Evolutionary conservation across 2,797 vertebrate genomes (phyloP), one percentile per base, ranked within the genome.

Genomic region (Scarus forsteni): DNA sequence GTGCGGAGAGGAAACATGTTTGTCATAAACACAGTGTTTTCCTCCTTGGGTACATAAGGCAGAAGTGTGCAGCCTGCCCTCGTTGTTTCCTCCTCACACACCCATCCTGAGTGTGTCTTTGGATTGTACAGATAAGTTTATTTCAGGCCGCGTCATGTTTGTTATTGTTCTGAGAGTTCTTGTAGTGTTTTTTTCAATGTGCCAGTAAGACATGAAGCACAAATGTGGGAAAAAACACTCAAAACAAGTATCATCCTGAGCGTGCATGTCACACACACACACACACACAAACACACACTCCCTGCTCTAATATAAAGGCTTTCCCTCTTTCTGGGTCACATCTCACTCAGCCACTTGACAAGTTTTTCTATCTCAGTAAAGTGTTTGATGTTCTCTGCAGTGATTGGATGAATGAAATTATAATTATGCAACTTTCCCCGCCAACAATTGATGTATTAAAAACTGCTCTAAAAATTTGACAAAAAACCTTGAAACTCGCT

Each of bases 281-380:
- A 18, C 11, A 16, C 53, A 50, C 60, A 45, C 51, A 64, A 46
- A 46, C 48, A 50, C 45, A 62, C 56, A 53, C 59, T n/a, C 10
- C 50, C 55, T 69, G 72, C 66, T 68, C 56, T 35, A 73, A 70
- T 43, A 40, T 64, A 67, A 67, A 68, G 78, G 46, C 13, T 39
- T 36, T n/a, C 64, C 54, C 14, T 55, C 70, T 92, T 92, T 92
- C 89, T 92, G 83, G 90, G 89, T 90, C 89, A 90, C 70, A 1
- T 81, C 78, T 83, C 69, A 1, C 71, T 50, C 45, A 85, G 67
- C 77, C 70, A 84, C 75, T 87, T 77, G 79, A 86, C 79, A 64
- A 87, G 73, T 81, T 86, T 85, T 61, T 52, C 44, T 51, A 76
- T 80, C 70, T 66, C 6, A 1, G 43, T 59, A 45, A 74, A 70